Conservation (phyloP, 2,888 invertebrate genomes). For the Omphaloscelis lunosa region DNA sequence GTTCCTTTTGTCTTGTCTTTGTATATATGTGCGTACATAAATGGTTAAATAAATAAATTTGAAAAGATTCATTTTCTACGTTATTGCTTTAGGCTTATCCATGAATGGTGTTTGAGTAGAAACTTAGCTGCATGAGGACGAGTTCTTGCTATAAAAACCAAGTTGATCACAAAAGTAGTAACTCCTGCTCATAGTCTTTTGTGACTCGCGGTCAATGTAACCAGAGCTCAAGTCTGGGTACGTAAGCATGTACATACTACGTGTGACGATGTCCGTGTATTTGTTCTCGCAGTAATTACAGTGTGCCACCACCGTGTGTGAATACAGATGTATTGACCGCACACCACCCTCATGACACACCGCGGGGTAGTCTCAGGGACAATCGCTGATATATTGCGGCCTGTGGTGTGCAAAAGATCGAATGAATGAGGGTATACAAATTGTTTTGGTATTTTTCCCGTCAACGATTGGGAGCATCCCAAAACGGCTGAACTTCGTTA, state of each 20-base stretch:
- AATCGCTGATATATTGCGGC: not conserved
- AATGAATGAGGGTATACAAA: not conserved
- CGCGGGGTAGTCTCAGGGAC: not conserved
- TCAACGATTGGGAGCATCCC: not conserved
- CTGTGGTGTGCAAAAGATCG: not conserved
- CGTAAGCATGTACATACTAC: not conserved
- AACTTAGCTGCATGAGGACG: not conserved
- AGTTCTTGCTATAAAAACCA: not conserved
- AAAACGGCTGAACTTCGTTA: not conserved
- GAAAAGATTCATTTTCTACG: not conserved
- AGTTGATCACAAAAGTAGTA: not conserved
- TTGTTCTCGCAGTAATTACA: slow-evolving; percentile 31
- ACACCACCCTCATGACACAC: slow-evolving; percentile 5
- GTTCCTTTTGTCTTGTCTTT: too few relatives aligned
- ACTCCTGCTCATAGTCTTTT: not conserved
- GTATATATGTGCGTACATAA: too few relatives aligned
- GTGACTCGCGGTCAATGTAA: not conserved
- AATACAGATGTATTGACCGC: slow-evolving; percentile 8
- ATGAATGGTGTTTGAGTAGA: not conserved
- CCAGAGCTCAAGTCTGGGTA: not conserved
- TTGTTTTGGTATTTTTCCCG: too few relatives aligned
- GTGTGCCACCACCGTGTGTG: slow-evolving; percentile 7
- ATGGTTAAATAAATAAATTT: too few relatives aligned
- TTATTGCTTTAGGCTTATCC: not conserved
- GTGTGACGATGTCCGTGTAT: slow-evolving; percentile 6